Evolutionary conservation across 2,888 invertebrate genomes (phyloP).

Genomic region (Dusona sp.): DNA sequence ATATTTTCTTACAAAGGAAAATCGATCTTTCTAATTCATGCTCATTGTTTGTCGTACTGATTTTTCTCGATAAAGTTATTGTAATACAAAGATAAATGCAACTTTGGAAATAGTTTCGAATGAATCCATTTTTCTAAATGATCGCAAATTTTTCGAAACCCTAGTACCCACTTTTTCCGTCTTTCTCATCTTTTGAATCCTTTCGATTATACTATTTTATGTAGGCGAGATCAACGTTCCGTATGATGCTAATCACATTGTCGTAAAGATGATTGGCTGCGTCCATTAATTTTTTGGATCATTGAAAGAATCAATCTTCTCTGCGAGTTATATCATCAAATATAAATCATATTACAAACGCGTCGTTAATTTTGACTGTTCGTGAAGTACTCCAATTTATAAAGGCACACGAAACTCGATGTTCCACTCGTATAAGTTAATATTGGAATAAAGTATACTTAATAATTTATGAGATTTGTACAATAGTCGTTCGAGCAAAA

Average conservation of each 20-base stretch:
- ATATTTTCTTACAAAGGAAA: neutral
- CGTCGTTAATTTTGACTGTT: neutral
- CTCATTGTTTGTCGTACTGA: neutral
- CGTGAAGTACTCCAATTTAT: neutral
- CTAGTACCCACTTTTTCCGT: too few species aligned
- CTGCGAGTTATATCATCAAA: neutral
- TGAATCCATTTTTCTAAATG: too few species aligned
- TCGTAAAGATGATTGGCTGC: too few species aligned
- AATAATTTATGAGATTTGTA: slow-evolving; percentile 32
- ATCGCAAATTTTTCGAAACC: too few species aligned
- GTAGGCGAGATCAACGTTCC: too few species aligned
- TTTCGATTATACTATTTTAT: neutral
- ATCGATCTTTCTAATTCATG: neutral
- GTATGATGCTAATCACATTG: too few species aligned
- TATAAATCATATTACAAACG: neutral
- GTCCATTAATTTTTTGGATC: too few species aligned
- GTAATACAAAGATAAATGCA: neutral
- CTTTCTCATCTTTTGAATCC: neutral
- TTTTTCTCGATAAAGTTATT: neutral
- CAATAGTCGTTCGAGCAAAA: slow-evolving; percentile 62
- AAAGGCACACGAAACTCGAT: neutral
- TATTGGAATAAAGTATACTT: slow-evolving; percentile 30
- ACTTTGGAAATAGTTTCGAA: neutral
- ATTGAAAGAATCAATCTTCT: neutral
- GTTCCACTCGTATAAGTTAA: neutral